phyloP scores from a whole-genome alignment of 2,113 vertebrate species.

The Nothobranchius kuhntae region DNA sequence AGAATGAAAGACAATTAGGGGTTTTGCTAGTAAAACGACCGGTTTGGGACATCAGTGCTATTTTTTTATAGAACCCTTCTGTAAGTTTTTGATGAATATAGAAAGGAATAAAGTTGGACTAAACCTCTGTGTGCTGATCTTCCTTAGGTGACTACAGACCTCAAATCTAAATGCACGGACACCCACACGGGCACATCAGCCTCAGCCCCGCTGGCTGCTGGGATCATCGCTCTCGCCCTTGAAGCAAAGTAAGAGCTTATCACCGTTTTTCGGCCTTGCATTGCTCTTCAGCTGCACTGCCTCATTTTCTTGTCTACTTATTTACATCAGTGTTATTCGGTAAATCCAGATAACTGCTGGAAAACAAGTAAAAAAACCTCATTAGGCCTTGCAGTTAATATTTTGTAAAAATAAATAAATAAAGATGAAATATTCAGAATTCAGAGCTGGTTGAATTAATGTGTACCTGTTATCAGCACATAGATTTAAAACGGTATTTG shows the following conservation, averaged over 20 bases:
- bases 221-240: conserved; percentile 95
- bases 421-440: conserved; percentile 6
- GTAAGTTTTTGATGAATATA: not conserved
- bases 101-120: not conserved
- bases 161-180: conserved; percentile 95
- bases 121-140: conserved; percentile 6
- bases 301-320: not conserved
- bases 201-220: conserved; percentile 92
- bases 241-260: conserved; percentile 91
- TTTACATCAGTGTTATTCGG: not conserved
- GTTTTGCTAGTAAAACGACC: not conserved
- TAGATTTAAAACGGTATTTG: not conserved
- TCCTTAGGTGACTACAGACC: conserved; percentile 91
- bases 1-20: conserved; percentile 1
- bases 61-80: not conserved
- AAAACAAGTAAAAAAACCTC: not conserved
- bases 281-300: conserved; percentile 3
- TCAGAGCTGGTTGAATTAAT: conserved; percentile 1
- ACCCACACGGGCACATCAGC: conserved; percentile 95
- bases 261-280: conserved; percentile 14
- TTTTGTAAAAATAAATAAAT: not conserved
- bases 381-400: conserved; percentile 1
- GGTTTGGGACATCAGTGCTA: not conserved
- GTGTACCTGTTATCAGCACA: conserved; percentile 3
- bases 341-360: not conserved